Conservation (phyloP, 2,888 invertebrate genomes). For the Cheilosia scutellata region DNA sequence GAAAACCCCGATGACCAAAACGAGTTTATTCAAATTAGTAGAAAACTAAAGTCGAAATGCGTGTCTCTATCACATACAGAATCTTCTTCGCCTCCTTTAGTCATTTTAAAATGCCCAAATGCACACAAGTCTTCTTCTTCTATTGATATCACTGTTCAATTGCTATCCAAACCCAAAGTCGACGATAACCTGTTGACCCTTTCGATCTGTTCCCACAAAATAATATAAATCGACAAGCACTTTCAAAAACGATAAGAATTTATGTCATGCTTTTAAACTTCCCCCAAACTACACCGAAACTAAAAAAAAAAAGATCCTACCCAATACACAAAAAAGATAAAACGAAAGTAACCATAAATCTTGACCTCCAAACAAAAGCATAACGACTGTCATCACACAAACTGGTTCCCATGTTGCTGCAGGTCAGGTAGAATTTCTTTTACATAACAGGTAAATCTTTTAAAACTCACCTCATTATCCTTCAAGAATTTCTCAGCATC, state of each 20-base stretch:
- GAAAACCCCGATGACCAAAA: too few species aligned
- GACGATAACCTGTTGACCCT: neutral
- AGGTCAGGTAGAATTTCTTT: slow-evolving; percentile 24
- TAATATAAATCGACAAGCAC: neutral
- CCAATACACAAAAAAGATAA: slow-evolving; percentile 2
- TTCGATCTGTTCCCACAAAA: neutral
- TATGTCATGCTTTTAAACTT: neutral
- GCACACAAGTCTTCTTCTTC: too few species aligned
- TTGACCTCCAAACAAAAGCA: neutral
- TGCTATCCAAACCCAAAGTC: too few species aligned
- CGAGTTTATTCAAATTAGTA: too few species aligned
- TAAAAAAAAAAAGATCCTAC: neutral
- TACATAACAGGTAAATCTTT: neutral
- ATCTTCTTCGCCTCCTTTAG: too few species aligned
- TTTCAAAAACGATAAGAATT: neutral
- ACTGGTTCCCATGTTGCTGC: slow-evolving; percentile 32
- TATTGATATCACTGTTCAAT: too few species aligned
- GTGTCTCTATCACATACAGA: too few species aligned
- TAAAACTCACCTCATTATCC: slow-evolving; percentile 84
- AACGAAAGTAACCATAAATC: slow-evolving; percentile 30
- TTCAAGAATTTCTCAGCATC: slow-evolving; percentile 93
- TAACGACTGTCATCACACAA: neutral
- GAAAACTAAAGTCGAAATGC: too few species aligned
- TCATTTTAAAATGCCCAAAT: too few species aligned
- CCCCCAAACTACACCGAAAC: neutral